Base-by-base conservation (phyloP, 2,888 invertebrate species). In the Sabellastarte sp. region DNA sequence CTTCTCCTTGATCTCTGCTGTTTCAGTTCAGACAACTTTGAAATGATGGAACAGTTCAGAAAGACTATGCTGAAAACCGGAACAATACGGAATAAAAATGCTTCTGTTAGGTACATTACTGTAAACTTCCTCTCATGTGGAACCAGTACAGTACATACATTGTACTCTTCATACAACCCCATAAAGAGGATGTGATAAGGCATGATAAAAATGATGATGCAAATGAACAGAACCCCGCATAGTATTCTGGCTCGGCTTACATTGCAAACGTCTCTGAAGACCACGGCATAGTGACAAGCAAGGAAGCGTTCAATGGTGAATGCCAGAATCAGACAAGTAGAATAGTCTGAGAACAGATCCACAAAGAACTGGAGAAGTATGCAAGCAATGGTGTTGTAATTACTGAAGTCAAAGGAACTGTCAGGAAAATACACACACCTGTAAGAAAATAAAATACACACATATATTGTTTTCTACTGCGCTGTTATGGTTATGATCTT, bases 221-320 rank as follows among this genome's bases (percentile, higher is more conserved):
- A 28, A 5, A 50, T 31, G 30, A 63, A 61, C 5, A 59, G 50
- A 2, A 24, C 50, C 1, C 52, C 5, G 57, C 61, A 59, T n/a
- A 51, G 55, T 20, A 63, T 50, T 1, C 60, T 28, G 1, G 67
- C 67, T 2, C 62, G 51, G n/a, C 20, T 31, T 15, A 60, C 63
- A 10, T 63, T 67, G 31, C 67, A 65, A 10, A 63, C 31, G 29
- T 65, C 64, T 30, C 64, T 65, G 63, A 67, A 67, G 26, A 58
- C 59, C 3, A 67, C 32, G 24, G 67, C 64, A 24, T 50, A 29
- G 65, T 67, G 63, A 57, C 58, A 58, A 4, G 67, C 67, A 15
- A 67, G 57, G 61, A 55, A 67, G 1, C 67, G n/a, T 50, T 67
- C 67, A 5, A 65, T 59, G 53, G 67, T 67, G 59, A 67, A 67